Conservation (phyloP, 2,113 vertebrate species). For the Sclerurus mexicanus region DNA sequence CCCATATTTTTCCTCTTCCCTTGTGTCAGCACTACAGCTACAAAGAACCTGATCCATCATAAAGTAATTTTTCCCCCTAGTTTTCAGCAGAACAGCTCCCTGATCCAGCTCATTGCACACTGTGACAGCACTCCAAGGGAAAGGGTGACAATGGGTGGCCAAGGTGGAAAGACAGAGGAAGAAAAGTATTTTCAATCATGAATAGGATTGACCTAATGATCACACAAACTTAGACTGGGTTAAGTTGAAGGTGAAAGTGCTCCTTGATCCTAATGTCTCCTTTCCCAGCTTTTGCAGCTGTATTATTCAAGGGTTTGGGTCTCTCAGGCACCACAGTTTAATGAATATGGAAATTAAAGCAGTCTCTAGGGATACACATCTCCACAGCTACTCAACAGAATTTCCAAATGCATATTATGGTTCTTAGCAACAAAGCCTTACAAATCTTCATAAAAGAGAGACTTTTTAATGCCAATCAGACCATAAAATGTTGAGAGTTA, state of each 20-base stretch:
- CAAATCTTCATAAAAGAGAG: background rate
- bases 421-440: background rate
- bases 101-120: fast-evolving
- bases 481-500: background rate
- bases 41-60: background rate
- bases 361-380: constrained; percentile 6
- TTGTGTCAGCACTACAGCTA: background rate
- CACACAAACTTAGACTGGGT: background rate
- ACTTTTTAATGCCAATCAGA: background rate
- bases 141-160: background rate
- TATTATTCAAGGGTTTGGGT: background rate
- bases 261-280: background rate
- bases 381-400: background rate
- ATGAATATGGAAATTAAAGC: constrained; percentile 11
- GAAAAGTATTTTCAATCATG: background rate
- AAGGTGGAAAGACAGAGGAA: background rate
- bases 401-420: constrained; percentile 7
- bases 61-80: background rate
- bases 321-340: background rate
- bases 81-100: background rate
- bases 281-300: background rate
- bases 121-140: background rate
- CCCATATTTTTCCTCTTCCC: background rate
- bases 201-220: background rate
- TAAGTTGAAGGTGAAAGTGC: background rate